Percentiles rank a stretch among this genome's conserved stretches.
phyloP scores from a whole-genome alignment of 2,888 invertebrate genomes.

The Macrophya alboannulata region DNA sequence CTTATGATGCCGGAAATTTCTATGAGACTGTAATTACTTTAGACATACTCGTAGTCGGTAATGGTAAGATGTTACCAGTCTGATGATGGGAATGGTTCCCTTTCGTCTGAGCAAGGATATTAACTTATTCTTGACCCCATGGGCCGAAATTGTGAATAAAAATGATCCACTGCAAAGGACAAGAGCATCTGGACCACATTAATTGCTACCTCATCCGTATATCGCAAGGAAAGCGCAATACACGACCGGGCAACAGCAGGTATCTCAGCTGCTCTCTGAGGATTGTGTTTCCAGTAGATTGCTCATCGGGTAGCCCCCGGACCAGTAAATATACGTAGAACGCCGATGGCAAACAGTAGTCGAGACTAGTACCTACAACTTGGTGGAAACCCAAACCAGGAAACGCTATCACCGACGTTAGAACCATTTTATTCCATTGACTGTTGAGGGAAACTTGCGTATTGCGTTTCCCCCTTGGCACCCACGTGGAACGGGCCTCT shows the following conservation, averaged over 20 bases:
- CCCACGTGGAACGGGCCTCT: conserved; percentile 47
- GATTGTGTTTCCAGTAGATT: conserved; percentile 64
- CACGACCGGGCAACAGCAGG: conserved; percentile 15
- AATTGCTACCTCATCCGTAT: conserved; percentile 68
- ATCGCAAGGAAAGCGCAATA: conserved; percentile 34
- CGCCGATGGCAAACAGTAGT: conserved; percentile 66
- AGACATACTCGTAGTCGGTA: background rate
- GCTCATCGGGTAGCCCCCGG: conserved; percentile 54
- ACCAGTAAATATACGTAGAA: conserved; percentile 60
- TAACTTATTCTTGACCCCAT: background rate
- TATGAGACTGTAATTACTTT: background rate
- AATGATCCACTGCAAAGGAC: background rate
- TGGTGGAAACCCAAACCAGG: conserved; percentile 68
- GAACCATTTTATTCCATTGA: conserved; percentile 75
- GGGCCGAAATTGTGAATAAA: background rate
- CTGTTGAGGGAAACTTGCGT: conserved; percentile 72
- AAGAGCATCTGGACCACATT: conserved; percentile 53
- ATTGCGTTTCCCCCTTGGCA: conserved; percentile 48
- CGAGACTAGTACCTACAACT: conserved; percentile 65
- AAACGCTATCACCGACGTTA: conserved; percentile 57
- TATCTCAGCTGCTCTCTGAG: conserved; percentile 56
- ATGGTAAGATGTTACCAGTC: background rate
- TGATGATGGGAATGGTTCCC: background rate
- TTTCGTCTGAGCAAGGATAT: background rate
- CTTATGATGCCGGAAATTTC: conserved; percentile 23